Conservation (phyloP, 1,140 invertebrate species). For the Ladona fulva region DNA sequence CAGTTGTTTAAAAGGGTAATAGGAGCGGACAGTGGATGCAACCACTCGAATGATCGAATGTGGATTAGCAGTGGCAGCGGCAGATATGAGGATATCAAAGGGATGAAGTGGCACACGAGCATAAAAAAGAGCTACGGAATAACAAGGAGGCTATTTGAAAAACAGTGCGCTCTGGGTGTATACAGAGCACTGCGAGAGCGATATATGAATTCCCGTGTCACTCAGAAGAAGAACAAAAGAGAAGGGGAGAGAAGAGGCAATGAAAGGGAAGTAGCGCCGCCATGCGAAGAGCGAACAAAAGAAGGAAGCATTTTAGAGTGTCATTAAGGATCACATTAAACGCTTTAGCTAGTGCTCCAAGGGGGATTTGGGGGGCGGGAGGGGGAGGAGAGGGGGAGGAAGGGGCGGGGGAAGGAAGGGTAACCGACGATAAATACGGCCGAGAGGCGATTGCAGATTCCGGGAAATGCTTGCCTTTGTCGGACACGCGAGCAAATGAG, state of each 20-base stretch:
- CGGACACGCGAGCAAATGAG: neutral
- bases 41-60: too few species aligned
- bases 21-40: too few species aligned
- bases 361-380: neutral
- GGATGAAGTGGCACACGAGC: too few species aligned
- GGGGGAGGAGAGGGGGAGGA: too few species aligned
- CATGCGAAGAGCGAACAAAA: neutral
- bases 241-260: neutral
- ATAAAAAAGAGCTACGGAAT: too few species aligned
- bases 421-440: neutral
- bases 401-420: neutral
- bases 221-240: neutral
- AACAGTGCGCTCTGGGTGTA: too few species aligned
- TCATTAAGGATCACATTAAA: neutral
- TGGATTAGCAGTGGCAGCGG: too few species aligned
- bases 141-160: too few species aligned
- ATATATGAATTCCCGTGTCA: too few species aligned
- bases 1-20: too few species aligned
- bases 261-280: neutral
- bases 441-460: neutral
- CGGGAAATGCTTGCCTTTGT: slow-evolving; percentile 2
- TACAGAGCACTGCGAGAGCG: too few species aligned
- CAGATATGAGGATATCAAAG: too few species aligned
- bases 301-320: neutral
- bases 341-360: neutral